These are phyloP conservation scores for Phaedon cochleariae DNA, from an alignment of 2,888 invertebrate genomes.

Conservation along the genomic window DNA sequence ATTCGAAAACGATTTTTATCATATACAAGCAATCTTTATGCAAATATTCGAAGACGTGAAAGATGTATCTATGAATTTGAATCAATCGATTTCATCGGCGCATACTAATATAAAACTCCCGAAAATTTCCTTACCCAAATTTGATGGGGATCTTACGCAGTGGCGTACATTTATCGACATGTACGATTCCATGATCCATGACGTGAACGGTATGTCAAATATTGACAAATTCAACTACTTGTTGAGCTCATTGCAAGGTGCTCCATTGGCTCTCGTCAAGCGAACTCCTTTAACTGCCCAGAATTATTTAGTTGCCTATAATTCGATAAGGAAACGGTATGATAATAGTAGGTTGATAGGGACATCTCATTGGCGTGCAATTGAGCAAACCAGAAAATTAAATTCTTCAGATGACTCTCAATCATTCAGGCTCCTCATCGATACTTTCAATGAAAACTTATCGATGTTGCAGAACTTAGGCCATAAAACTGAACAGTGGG, in stretches of 20 bases:
- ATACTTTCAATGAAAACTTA: not conserved
- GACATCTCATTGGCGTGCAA: not conserved
- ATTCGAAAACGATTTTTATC: not conserved
- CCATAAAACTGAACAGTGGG: not conserved
- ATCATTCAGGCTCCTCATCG: not conserved
- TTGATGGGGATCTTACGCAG: not conserved
- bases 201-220: no score
- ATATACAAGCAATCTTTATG: no score
- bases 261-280: not conserved
- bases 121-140: no score
- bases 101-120: no score
- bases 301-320: not conserved
- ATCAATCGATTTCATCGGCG: no score
- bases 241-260: no score
- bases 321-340: not conserved
- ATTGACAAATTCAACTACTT: no score
- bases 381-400: not conserved
- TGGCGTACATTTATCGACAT: not conserved
- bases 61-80: no score
- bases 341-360: not conserved
- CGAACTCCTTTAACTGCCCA: not conserved
- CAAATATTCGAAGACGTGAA: no score
- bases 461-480: no score
- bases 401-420: not conserved
- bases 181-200: not conserved